Evolutionary conservation across 2,113 vertebrate genomes (phyloP), one percentile per base, ranked within the genome.

Genomic region (Atherinomorus stipes): DNA sequence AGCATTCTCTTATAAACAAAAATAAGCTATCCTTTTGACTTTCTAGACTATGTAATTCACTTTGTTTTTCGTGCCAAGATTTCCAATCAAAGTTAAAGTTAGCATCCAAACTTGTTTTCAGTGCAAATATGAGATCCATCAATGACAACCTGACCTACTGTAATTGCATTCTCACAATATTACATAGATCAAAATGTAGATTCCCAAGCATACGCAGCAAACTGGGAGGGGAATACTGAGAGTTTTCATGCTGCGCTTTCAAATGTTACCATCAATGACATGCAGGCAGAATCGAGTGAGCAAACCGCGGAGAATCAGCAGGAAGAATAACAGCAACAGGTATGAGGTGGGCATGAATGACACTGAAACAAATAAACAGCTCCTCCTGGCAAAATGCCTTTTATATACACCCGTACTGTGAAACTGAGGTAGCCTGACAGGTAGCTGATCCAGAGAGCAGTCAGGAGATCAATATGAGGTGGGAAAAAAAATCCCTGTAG

Each of bases 401-500:
- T 60, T 56, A 37, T 68, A 69, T 62, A 63, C 45, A 51, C 18
- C 25, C 50, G 38, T 15, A 16, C 40, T 42, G 31, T 34, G 28
- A 31, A 62, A 47, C 62, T 81, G 76, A 83, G 67, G 71, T 59
- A 85, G 83, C 73, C 37, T 34, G 47, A 64, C 81, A 83, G 83
- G 67, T 84, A 83, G 73, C 57, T 67, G 78, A 84, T 80, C 63
- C 68, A 6, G 4, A 16, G 63, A 53, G 50, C 38, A 45, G 63
- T 1, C 7, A 56, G 26, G 45, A 31, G 59, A 87, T 85, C 65
- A 80, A 78, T 64, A 51, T 52, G 22, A 57, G 70, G 31, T 13
- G 38, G 38, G 45, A 0, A n/a, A 71, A 71, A 63, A 71, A 63
- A 12, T 18, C 49, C 37, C 10, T 1, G 42, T 62, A 65, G 67